These are phyloP conservation scores for Intellagama lesueurii DNA, from an alignment of 2,797 vertebrate species.

Conservation along the genomic window DNA sequence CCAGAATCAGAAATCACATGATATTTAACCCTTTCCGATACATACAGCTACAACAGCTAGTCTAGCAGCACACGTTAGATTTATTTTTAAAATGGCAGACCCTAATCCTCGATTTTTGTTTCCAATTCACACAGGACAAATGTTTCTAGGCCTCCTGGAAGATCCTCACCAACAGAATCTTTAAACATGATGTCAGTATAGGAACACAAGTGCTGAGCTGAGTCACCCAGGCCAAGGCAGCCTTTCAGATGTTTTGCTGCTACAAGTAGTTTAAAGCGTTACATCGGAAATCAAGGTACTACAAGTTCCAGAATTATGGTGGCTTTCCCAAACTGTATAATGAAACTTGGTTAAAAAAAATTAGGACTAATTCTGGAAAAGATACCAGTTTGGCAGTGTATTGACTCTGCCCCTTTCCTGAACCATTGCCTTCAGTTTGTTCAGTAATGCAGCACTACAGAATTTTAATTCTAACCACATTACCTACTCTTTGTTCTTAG, in stretches of 20 bases:
- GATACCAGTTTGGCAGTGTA: neutral
- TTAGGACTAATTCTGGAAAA: neutral
- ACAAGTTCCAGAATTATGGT: neutral
- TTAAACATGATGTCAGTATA: neutral
- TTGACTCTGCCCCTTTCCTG: neutral
- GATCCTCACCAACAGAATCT: neutral
- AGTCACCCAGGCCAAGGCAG: neutral
- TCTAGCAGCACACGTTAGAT: neutral
- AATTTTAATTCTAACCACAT: neutral
- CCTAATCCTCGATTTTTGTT: neutral
- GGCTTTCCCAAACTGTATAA: neutral
- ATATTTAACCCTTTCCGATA: neutral
- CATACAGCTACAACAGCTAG: neutral
- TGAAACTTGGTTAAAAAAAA: neutral
- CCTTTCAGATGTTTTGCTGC: neutral
- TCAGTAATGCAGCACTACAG: neutral
- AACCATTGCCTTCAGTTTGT: neutral
- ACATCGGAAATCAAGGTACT: neutral
- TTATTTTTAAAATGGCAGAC: neutral
- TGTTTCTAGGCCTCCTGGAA: neutral
- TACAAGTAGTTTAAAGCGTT: neutral
- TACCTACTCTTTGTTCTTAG: neutral
- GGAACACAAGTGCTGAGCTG: neutral
- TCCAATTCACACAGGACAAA: neutral
- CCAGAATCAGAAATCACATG: neutral